Conservation (phyloP, 2,113 vertebrate genomes). For the Beaufortia kweichowensis region DNA sequence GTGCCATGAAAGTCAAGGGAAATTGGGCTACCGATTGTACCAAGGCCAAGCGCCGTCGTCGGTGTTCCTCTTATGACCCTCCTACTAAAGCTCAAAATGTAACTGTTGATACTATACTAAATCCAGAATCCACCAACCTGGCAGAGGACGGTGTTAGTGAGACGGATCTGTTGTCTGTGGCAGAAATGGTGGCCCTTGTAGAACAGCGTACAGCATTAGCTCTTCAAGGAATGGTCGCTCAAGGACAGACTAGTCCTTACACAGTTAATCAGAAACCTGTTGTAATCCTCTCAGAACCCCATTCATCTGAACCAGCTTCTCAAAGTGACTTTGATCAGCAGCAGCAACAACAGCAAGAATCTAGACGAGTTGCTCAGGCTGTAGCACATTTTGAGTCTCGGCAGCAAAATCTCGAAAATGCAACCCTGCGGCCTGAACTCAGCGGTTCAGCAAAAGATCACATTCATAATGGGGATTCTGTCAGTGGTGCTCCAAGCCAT, state of each 20-base stretch:
- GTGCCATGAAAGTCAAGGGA: slow-evolving; percentile 91
- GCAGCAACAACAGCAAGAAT: slow-evolving; percentile 69
- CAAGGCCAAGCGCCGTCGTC: slow-evolving; percentile 87
- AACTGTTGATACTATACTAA: slow-evolving; percentile 57
- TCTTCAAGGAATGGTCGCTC: slow-evolving; percentile 77
- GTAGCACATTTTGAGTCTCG: slow-evolving; percentile 90
- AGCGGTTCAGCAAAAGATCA: slow-evolving; percentile 46
- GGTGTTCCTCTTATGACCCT: slow-evolving; percentile 84
- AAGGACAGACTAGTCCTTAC: slow-evolving; percentile 63
- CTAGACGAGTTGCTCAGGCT: slow-evolving; percentile 84
- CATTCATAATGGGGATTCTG: slow-evolving; percentile 49
- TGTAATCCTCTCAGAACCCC: slow-evolving; percentile 76
- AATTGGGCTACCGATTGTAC: slow-evolving; percentile 90
- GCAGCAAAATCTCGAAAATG: slow-evolving; percentile 70
- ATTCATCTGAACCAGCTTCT: slow-evolving; percentile 39
- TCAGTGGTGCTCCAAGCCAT: slow-evolving; percentile 58
- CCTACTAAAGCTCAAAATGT: slow-evolving; percentile 67
- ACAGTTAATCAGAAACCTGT: slow-evolving; percentile 65
- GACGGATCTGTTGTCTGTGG: slow-evolving; percentile 86
- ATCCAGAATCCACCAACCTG: slow-evolving; percentile 50
- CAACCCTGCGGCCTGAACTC: slow-evolving; percentile 56
- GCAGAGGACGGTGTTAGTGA: slow-evolving; percentile 63
- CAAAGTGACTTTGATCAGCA: slow-evolving; percentile 59
- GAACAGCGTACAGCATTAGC: slow-evolving; percentile 86
- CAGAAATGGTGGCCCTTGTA: slow-evolving; percentile 92